phyloP scores from a whole-genome alignment of 2,113 vertebrate genomes.

The Actenoides hombroni region DNA sequence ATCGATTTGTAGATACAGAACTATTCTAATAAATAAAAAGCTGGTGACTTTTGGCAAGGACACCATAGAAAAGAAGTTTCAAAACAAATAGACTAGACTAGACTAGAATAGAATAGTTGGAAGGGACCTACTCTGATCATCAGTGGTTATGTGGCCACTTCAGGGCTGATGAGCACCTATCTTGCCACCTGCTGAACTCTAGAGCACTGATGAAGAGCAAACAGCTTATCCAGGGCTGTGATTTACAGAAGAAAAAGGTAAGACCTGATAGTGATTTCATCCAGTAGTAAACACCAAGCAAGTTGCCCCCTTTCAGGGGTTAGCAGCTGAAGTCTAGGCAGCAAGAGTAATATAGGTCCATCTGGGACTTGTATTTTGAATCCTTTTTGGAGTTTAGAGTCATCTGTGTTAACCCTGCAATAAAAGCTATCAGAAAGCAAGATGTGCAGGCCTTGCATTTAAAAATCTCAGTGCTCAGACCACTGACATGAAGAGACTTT shows the following conservation, averaged over 20 bases:
- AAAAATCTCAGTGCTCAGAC: not conserved
- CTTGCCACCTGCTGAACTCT: not conserved
- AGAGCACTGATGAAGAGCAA: not conserved
- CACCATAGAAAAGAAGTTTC: not conserved
- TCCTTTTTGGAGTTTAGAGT: not conserved
- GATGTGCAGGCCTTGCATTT: not conserved
- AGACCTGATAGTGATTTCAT: not conserved
- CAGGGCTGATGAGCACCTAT: fast-evolving
- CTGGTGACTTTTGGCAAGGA: not conserved
- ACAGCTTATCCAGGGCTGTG: not conserved
- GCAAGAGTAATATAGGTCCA: not conserved
- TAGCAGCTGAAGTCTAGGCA: not conserved
- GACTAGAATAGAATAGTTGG: no score
- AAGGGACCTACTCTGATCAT: not conserved
- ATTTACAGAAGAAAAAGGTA: not conserved
- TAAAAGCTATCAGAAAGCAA: not conserved
- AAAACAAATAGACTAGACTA: not conserved
- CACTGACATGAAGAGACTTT: not conserved
- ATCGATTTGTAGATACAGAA: not conserved
- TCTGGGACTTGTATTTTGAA: not conserved
- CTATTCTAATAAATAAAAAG: not conserved
- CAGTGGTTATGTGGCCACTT: not conserved
- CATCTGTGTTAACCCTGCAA: not conserved
- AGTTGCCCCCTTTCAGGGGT: not conserved
- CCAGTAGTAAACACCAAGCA: not conserved